phyloP scores from a whole-genome alignment of 2,888 invertebrate genomes.

The Meloe dianella region DNA sequence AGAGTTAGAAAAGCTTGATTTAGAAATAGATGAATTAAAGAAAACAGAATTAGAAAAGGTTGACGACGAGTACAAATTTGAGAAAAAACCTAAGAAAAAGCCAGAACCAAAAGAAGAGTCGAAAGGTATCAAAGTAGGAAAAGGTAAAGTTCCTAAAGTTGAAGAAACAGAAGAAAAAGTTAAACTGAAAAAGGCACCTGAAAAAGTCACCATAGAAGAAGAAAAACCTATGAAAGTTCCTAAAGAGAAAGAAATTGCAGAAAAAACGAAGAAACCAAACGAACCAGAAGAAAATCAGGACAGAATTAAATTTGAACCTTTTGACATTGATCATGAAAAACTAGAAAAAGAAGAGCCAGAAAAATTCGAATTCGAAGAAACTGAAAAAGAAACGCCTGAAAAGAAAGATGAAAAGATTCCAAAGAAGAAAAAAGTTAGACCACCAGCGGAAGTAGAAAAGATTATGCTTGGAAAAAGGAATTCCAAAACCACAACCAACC shows the following conservation, averaged over 20 bases:
- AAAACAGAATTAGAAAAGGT: constrained; percentile 55
- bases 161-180: constrained; percentile 51
- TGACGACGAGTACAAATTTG: constrained; percentile 50
- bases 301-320: constrained; percentile 53
- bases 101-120: constrained; percentile 39
- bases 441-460: constrained; percentile 37
- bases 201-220: constrained; percentile 49
- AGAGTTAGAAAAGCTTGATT: constrained; percentile 59
- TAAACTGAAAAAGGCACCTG: constrained; percentile 57
- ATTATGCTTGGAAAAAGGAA: constrained; percentile 39
- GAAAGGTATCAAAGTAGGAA: constrained; percentile 51
- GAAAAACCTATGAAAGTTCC: constrained; percentile 34
- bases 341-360: constrained; percentile 52
- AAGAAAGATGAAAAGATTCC: constrained; percentile 38
- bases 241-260: constrained; percentile 45
- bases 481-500: constrained; percentile 42
- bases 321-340: constrained; percentile 55
- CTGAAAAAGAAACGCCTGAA: constrained; percentile 51
- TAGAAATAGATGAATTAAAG: constrained; percentile 58
- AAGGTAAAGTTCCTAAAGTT: constrained; percentile 53
- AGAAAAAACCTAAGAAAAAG: constrained; percentile 42
- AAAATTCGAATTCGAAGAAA: constrained; percentile 49
- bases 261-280: constrained; percentile 29
- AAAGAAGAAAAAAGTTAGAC: constrained; percentile 57
- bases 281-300: constrained; percentile 47